Evolutionary conservation across 2,113 vertebrate species (phyloP).

Genomic region (Macquaria ambigua): DNA sequence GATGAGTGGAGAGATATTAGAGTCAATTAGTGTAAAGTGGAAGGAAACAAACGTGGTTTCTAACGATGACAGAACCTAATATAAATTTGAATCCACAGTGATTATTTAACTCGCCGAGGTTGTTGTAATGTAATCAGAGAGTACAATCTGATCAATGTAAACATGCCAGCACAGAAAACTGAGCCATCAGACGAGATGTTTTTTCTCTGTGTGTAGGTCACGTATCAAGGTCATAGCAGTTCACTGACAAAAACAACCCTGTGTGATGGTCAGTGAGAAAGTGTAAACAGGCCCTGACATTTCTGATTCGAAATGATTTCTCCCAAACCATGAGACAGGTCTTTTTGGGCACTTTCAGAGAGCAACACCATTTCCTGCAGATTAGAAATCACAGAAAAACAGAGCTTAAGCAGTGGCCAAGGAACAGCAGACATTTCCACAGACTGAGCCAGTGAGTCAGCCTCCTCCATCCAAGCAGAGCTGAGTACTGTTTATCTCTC

Average conservation of each 20-base stretch:
- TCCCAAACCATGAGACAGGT: slow-evolving; percentile 18
- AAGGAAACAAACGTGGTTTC: slow-evolving; percentile 14
- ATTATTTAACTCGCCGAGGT: not conserved
- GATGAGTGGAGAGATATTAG: slow-evolving; percentile 42
- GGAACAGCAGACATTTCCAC: slow-evolving; percentile 67
- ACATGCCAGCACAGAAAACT: not conserved
- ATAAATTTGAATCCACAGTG: not conserved
- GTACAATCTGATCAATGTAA: not conserved
- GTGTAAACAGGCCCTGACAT: slow-evolving; percentile 53
- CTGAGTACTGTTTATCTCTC: slow-evolving; percentile 67
- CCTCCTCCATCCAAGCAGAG: slow-evolving; percentile 60
- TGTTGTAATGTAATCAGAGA: slow-evolving; percentile 17
- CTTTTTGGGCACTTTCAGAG: slow-evolving; percentile 33
- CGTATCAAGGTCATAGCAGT: slow-evolving; percentile 43
- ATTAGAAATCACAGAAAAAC: slow-evolving; percentile 55
- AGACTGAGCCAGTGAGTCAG: slow-evolving; percentile 69
- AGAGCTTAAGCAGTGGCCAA: slow-evolving; percentile 48
- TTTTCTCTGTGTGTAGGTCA: slow-evolving; percentile 30
- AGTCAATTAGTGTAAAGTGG: slow-evolving; percentile 33
- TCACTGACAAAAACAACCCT: slow-evolving; percentile 28
- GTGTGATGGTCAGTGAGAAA: slow-evolving; percentile 18
- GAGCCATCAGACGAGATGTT: slow-evolving; percentile 4
- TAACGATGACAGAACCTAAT: not conserved
- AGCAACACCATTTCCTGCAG: slow-evolving; percentile 41
- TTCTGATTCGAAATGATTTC: slow-evolving; percentile 47